Base-by-base conservation (phyloP, 2,113 vertebrate species). In the Rousettus leschenaultii region DNA sequence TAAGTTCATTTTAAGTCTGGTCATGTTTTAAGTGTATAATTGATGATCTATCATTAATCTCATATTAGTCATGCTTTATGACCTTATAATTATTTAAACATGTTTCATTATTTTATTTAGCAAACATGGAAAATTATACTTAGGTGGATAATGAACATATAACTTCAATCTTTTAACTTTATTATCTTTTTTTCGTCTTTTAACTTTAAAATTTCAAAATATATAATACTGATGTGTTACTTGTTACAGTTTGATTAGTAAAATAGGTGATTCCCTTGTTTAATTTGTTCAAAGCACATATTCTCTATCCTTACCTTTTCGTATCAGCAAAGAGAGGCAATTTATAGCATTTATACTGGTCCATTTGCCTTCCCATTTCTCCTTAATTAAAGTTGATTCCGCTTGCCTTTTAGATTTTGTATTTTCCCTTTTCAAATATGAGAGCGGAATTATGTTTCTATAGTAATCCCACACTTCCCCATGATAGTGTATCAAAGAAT, bases 361-460 rank as follows among this genome's bases (percentile, higher is more conserved):
- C 26, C n/a, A 33, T 88, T 88, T 96, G 59, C 33, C 89, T 89
- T 94, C n/a, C 35, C 53, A 4, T 95, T 94, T 95, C 35, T 85
- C n/a, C 53, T 77, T 73, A 74, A 22, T 77, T 89, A 63, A 91
- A 86, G 38, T 48, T 90, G 28, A 79, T 22, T 51, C n/a, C 74
- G 19, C 26, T 66, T 91, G 40, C n/a, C 40, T 84, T 48, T 86
- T 15, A 51, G 48, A 55, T 80, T 91, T 88, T 12, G 71, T 1
- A 51, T 91, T 66, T 93, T 43, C 40, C 6, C 30, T 70, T 92
- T 90, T 79, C 13, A 82, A 40, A 87, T 93, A 53, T 35, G 33
- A 33, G 24, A 86, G 28, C 78, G 59, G 26, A 68, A 59, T 84
- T 91, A 45, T 51, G 22, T 79, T 94, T 95, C 24, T 22, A n/a